Evolutionary conservation across 2,888 invertebrate species (phyloP).

Genomic region (Trachelus iudaicus): DNA sequence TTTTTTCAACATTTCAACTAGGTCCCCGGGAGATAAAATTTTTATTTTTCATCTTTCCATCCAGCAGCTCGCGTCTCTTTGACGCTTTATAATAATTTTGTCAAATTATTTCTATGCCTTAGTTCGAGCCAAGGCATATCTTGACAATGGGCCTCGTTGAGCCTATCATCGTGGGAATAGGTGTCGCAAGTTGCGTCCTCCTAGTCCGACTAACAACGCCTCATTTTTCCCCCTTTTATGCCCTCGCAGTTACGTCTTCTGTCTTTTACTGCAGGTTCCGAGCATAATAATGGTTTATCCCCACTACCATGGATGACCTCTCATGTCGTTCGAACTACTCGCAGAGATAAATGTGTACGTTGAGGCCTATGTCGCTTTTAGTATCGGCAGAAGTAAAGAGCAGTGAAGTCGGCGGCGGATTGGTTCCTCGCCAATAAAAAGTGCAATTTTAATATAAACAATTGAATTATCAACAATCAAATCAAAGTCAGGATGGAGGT

Average conservation of each 20-base stretch:
- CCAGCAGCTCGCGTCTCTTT: background rate
- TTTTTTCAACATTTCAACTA: background rate
- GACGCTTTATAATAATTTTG: background rate
- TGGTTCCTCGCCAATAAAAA: background rate
- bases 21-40: background rate
- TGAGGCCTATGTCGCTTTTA: constrained; percentile 57
- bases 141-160: constrained; percentile 52
- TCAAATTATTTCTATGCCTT: background rate
- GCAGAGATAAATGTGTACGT: constrained; percentile 64
- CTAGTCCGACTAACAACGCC: background rate
- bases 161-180: constrained; percentile 23
- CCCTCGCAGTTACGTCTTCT: constrained; percentile 8
- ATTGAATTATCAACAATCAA: background rate
- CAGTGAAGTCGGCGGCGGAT: constrained; percentile 21
- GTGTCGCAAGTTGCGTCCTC: constrained; percentile 13
- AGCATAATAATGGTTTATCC: constrained; percentile 33
- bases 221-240: constrained; percentile 11
- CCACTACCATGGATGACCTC: constrained; percentile 61
- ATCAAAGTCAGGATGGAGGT: constrained; percentile 41
- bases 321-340: constrained; percentile 59
- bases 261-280: constrained; percentile 1
- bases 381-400: constrained; percentile 42
- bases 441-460: background rate
- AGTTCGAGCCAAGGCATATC: background rate
- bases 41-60: background rate